phyloP scores from a whole-genome alignment of 1,140 invertebrate genomes.

The Eupristina koningsbergeri region DNA sequence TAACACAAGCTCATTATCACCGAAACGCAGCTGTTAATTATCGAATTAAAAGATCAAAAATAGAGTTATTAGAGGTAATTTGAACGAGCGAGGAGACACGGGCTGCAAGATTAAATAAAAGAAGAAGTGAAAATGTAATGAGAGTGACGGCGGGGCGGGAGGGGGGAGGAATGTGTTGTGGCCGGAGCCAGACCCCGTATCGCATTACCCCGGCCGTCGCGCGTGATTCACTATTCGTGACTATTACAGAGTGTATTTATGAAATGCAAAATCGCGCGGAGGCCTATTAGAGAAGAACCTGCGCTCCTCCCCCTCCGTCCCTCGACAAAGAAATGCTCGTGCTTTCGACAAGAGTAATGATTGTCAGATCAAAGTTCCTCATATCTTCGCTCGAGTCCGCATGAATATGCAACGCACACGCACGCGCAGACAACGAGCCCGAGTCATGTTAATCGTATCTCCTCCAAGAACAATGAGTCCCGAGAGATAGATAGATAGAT shows the following conservation, averaged over 20 bases:
- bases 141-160: background rate
- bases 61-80: background rate
- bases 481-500: background rate
- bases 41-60: background rate
- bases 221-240: constrained; percentile 39
- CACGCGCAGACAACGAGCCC: background rate
- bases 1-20: too few species aligned
- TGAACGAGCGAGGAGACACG: background rate
- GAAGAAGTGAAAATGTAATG: background rate
- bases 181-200: background rate
- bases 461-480: constrained; percentile 13
- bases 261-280: constrained; percentile 41
- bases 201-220: background rate
- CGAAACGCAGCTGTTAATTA: background rate
- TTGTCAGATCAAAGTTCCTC: constrained; percentile 41
- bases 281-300: constrained; percentile 19
- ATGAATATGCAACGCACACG: constrained; percentile 31
- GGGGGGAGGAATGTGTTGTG: background rate
- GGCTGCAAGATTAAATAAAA: background rate
- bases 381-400: constrained; percentile 1
- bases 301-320: too few species aligned
- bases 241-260: constrained; percentile 21
- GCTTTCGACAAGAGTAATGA: constrained; percentile 36
- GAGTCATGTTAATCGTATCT: constrained; percentile 17
- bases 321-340: constrained; percentile 31